Conservation (phyloP, 2,888 invertebrate species). For the Antheraea assamensis region DNA sequence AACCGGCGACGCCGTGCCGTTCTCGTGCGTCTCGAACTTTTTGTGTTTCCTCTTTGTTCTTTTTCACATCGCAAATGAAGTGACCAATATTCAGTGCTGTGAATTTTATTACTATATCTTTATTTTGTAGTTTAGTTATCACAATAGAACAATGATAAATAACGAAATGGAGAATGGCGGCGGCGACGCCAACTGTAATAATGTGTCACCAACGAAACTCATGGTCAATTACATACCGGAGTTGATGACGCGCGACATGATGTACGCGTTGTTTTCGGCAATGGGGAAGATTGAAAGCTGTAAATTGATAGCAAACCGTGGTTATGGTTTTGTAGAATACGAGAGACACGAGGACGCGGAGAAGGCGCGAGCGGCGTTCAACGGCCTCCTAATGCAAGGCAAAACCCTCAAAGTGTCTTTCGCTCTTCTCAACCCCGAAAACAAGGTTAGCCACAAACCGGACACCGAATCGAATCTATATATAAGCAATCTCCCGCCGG, state of each 20-base stretch:
- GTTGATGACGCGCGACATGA: conserved; percentile 80
- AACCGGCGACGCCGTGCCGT: conserved; percentile 79
- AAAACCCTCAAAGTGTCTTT: conserved; percentile 80
- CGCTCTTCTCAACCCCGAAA: conserved; percentile 78
- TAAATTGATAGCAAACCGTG: conserved; percentile 77
- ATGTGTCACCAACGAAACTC: conserved; percentile 82
- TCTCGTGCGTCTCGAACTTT: conserved; percentile 69
- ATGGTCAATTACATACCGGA: conserved; percentile 82
- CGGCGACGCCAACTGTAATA: conserved; percentile 74
- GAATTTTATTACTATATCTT: conserved; percentile 72
- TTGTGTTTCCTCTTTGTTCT: conserved; percentile 78
- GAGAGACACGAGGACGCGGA: conserved; percentile 80
- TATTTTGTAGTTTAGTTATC: conserved; percentile 76
- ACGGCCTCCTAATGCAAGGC: conserved; percentile 79
- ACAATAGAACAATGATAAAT: conserved; percentile 70
- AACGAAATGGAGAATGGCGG: conserved; percentile 82
- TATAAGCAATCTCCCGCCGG: conserved; percentile 79
- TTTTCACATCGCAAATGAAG: conserved; percentile 74
- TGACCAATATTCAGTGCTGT: conserved; percentile 64
- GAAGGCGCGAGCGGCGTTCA: conserved; percentile 78
- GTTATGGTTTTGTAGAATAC: conserved; percentile 79
- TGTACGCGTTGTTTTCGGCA: conserved; percentile 80
- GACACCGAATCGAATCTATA: conserved; percentile 79
- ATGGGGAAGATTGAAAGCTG: conserved; percentile 81
- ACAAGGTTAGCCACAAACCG: conserved; percentile 77